These are phyloP conservation scores for Poeciliopsis paucimaculata DNA, from an alignment of 2,797 vertebrate genomes.

Conservation along the genomic window DNA sequence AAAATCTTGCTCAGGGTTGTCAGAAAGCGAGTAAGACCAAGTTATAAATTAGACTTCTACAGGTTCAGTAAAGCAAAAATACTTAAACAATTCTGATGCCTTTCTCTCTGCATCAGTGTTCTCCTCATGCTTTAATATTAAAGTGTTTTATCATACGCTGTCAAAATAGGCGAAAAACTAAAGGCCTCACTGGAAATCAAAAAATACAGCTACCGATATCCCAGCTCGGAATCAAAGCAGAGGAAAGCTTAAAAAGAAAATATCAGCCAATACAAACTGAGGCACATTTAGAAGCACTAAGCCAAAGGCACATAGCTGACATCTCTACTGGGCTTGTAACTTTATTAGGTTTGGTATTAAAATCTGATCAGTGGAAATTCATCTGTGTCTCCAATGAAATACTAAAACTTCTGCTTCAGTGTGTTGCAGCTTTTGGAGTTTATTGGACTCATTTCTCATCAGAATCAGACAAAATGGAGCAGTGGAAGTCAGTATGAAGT, in stretches of 20 bases:
- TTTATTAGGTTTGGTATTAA: background rate
- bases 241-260: background rate
- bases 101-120: background rate
- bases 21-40: background rate
- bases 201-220: background rate
- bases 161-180: background rate
- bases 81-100: background rate
- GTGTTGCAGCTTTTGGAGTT: background rate
- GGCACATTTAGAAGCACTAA: background rate
- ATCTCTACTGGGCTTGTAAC: background rate
- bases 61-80: background rate
- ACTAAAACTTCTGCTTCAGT: background rate
- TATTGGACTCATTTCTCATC: background rate
- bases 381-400: background rate
- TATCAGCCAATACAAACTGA: background rate
- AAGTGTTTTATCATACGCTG: background rate
- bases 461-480: background rate
- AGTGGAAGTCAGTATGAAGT: background rate
- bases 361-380: background rate
- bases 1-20: background rate
- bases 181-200: background rate
- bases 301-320: background rate
- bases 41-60: background rate
- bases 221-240: background rate
- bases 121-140: background rate